These are phyloP conservation scores for Semnornis frantzii DNA, from an alignment of 2,113 vertebrate genomes.

Conservation along the genomic window DNA sequence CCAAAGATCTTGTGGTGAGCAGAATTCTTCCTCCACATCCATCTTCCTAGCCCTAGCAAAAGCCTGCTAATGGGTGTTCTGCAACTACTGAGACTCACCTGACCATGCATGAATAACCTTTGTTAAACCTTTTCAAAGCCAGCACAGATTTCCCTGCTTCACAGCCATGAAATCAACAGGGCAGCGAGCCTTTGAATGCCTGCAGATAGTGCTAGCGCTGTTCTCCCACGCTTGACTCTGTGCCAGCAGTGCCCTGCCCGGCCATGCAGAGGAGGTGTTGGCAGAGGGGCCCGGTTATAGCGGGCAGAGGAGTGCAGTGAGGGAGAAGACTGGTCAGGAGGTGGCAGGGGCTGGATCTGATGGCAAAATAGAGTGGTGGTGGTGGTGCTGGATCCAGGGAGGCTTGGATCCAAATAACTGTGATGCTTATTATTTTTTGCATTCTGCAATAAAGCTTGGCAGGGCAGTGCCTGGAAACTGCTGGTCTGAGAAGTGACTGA, in stretches of 20 bases:
- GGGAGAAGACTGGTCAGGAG: neutral
- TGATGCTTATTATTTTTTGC: neutral
- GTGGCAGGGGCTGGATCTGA: rapidly evolving
- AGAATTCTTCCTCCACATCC: neutral
- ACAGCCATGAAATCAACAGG: neutral
- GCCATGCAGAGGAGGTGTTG: neutral
- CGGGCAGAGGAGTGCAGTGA: rapidly evolving
- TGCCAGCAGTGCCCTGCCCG: neutral
- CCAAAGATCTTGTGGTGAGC: neutral
- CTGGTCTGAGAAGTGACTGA: neutral
- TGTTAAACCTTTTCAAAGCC: neutral
- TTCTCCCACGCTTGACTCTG: rapidly evolving
- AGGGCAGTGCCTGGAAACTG: neutral
- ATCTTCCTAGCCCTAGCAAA: neutral
- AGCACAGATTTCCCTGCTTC: neutral
- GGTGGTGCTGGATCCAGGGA: rapidly evolving
- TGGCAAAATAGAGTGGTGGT: too few species aligned
- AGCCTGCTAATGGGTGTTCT: rapidly evolving
- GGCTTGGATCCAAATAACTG: neutral
- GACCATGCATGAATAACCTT: rapidly evolving
- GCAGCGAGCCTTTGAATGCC: neutral
- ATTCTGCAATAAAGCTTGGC: neutral
- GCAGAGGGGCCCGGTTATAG: neutral
- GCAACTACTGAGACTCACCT: rapidly evolving
- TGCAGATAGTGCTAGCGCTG: rapidly evolving